Evolutionary conservation across 1,140 invertebrate species (phyloP).

Genomic region (Mylabris phalerata): DNA sequence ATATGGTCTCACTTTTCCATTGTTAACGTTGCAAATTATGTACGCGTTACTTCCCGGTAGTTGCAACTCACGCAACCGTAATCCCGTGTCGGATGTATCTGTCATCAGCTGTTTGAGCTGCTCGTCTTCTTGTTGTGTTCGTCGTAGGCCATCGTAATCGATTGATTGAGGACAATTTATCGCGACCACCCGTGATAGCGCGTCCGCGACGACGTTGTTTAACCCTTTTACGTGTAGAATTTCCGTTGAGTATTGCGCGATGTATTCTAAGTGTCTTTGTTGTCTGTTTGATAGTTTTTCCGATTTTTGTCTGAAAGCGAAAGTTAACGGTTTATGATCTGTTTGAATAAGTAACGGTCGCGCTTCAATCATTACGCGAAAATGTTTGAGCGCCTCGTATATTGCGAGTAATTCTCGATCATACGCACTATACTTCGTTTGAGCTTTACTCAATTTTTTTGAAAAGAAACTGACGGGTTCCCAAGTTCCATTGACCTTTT

Average conservation of each 20-base stretch:
- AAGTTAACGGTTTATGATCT: conserved; percentile 24
- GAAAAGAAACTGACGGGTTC: conserved; percentile 8
- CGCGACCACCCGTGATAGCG: conserved; percentile 28
- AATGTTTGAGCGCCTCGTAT: conserved; percentile 33
- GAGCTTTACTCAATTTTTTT: no score
- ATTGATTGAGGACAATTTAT: conserved; percentile 14
- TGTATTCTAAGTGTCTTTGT: conserved; percentile 29
- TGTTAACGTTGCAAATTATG: conserved; percentile 17
- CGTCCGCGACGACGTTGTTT: conserved; percentile 31
- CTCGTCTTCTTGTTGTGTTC: not conserved
- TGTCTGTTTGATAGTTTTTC: conserved; percentile 28
- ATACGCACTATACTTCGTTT: not conserved
- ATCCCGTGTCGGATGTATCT: conserved; percentile 9
- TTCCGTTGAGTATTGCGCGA: conserved; percentile 34
- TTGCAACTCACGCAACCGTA: conserved; percentile 5
- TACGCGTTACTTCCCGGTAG: not conserved
- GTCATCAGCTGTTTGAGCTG: conserved; percentile 4
- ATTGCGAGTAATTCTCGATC: conserved; percentile 44
- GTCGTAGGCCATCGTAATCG: not conserved
- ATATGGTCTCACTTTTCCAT: conserved; percentile 21
- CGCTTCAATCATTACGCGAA: conserved; percentile 29
- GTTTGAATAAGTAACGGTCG: conserved; percentile 20
- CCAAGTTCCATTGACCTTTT: conserved; percentile 18
- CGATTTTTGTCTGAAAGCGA: conserved; percentile 15
- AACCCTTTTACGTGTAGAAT: conserved; percentile 34